Evolutionary conservation across 2,797 vertebrate species (phyloP), one percentile per base, ranked within the genome.

Genomic region (Petrocephalus schoutedeni): DNA sequence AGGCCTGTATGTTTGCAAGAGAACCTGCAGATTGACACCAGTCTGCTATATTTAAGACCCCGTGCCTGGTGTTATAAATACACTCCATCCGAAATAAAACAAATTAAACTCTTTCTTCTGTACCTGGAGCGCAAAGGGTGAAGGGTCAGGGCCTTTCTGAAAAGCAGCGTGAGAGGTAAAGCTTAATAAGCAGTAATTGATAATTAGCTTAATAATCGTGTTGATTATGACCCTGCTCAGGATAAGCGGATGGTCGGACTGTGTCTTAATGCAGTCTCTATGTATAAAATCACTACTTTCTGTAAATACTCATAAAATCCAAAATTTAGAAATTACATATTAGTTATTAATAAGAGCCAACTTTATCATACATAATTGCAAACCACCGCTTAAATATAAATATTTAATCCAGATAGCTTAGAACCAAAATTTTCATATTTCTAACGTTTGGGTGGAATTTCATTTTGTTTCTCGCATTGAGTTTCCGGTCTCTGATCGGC

Each of bases 11-110:
- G 87, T 74, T 54, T 90, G 92, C 93, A 91, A 91, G 90, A 92
- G 93, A 93, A 93, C 92, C 91, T 91, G 92, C 92, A 89, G 86
- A 87, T 71, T 89, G 88, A 89, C 88, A 89, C 85, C 61, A 84
- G 86, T 84, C 58, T 87, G 74, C 86, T 59, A 4, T 87, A 85
- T 87, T 85, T 87, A 85, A 89, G 59, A 88, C 85, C 58, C 85
- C 21, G 85, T 21, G 32, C 58, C 45, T 36, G 53, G 23, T 23
- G 16, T 86, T 32, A 45, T 49, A 45, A 86, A 61, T 41, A 61
- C 36, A 61, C 32, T 86, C 14, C 32, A 59, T 28, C 71, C 71
- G 45, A 77, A 77, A 77, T 41, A 45, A 77, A 77, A 77, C 71
- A 77, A 45, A 41, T 19, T 45, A 77, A 45, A 77, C 71, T 77